Evolutionary conservation across 2,888 invertebrate genomes (phyloP), one percentile per base, ranked within the genome.

Genomic region (Atrina japonica): DNA sequence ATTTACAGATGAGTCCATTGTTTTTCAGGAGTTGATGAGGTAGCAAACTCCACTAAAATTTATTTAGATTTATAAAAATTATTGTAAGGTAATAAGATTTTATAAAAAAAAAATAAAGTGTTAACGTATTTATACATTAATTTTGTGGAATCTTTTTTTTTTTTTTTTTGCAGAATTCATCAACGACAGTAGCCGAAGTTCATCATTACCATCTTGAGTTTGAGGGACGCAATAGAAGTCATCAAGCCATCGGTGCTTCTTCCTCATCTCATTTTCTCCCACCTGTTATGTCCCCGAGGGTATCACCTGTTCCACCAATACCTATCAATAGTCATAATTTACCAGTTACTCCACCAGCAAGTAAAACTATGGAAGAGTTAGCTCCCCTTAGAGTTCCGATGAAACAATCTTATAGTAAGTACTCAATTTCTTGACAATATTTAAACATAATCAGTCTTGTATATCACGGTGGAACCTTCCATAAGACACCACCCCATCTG

Each of bases 351-450:
- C 71, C 67, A 25, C 71, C 59, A n/a, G 47, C 56, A 3, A 53
- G 58, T 21, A 72, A 67, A 40, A 29, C 41, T 23, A 41, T 27
- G 3, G 56, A 61, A 23, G 66, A 72, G 7, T 43, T 72, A 27
- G 71, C 71, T 16, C 71, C 71, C 14, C 59, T 72, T 1, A 56
- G 71, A 52, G 67, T 72, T 16, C 71, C 71, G 29, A 56, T 45
- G 29, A 41, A 47, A 35, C 35, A 56, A 40, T 35, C 56, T 11
- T 5, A 35, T 18, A 35, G 55, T 56, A 23, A 56, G 55, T 35
- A 14, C 11, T 0, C 14, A 16, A 27, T n/a, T n/a, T n/a, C n/a
- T n/a, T n/a, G n/a, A n/a, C n/a, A n/a, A n/a, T n/a, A n/a, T n/a
- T n/a, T n/a, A n/a, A n/a, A n/a, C n/a, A n/a, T n/a, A n/a, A n/a